Conservation (phyloP, 2,797 vertebrate genomes). For the Megaceryle alcyon region DNA sequence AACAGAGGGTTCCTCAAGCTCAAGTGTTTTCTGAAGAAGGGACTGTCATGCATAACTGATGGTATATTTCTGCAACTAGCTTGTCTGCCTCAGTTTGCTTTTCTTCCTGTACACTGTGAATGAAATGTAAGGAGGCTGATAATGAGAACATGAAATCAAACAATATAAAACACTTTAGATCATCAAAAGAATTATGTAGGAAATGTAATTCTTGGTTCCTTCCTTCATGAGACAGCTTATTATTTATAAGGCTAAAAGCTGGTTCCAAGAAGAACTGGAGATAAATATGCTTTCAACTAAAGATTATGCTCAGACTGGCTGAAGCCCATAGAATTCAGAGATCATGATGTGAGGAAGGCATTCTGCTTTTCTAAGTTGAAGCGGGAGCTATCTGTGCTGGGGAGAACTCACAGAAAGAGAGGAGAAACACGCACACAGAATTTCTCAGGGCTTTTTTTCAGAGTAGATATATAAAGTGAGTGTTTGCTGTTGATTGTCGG, state of each 20-base stretch:
- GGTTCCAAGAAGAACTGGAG: neutral
- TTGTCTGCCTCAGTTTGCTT: neutral
- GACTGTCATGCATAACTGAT: neutral
- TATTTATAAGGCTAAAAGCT: constrained; percentile 5
- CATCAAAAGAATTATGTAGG: constrained; percentile 8
- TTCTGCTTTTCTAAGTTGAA: neutral
- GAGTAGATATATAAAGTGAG: neutral
- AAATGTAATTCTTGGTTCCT: neutral
- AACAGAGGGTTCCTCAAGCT: neutral
- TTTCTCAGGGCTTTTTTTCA: neutral
- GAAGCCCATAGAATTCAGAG: neutral
- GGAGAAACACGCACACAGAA: neutral
- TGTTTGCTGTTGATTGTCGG: neutral
- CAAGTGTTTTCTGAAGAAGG: neutral
- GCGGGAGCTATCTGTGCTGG: neutral
- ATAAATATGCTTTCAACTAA: neutral
- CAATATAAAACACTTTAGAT: neutral
- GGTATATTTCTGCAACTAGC: neutral
- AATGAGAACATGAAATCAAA: constrained; percentile 16
- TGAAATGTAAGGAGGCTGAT: neutral
- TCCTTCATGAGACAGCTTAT: neutral
- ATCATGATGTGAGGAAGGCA: neutral
- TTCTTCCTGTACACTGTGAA: neutral
- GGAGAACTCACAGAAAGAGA: neutral
- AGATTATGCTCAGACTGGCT: neutral